Evolutionary conservation across 2,888 invertebrate genomes (phyloP).

Genomic region (Agelastica alni): DNA sequence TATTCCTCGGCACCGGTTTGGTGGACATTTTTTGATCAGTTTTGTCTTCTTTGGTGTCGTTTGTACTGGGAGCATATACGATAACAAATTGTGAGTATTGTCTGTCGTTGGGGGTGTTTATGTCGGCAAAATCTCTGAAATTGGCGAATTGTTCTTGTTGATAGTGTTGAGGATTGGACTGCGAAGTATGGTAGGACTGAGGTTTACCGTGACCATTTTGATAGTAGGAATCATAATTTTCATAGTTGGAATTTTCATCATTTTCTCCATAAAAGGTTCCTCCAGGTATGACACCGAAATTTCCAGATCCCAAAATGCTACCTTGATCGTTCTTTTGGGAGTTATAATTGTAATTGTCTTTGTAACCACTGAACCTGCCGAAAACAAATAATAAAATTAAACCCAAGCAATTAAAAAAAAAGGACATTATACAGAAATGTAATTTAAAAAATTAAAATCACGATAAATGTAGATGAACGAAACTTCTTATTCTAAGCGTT

Average conservation of each 20-base stretch:
- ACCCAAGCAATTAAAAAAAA: no score
- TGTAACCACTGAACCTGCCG: constrained; percentile 54
- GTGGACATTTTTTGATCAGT: constrained; percentile 49
- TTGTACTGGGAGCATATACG: constrained; percentile 72
- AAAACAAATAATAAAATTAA: no score
- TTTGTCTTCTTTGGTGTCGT: constrained; percentile 62
- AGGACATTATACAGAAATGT: no score
- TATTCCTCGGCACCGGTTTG: constrained; percentile 64
- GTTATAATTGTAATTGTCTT: constrained; percentile 32
- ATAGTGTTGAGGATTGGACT: constrained; percentile 67
- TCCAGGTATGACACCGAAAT: constrained; percentile 84
- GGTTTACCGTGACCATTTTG: constrained; percentile 76
- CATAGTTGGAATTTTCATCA: constrained; percentile 64
- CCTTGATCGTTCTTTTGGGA: constrained; percentile 16
- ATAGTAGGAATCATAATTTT: constrained; percentile 60
- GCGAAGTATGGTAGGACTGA: constrained; percentile 59
- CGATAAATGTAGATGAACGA: no score
- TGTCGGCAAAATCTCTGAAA: constrained; percentile 89
- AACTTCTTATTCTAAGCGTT: no score
- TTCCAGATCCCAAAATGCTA: constrained; percentile 74
- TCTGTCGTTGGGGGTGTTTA: constrained; percentile 79
- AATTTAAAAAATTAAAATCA: no score
- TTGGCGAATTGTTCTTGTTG: constrained; percentile 86
- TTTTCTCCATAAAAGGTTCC: constrained; percentile 83
- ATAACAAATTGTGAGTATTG: constrained; percentile 84